These are phyloP conservation scores for Lepidocolaptes lacrymiger DNA, from an alignment of 2,797 vertebrate genomes.

Conservation along the genomic window DNA sequence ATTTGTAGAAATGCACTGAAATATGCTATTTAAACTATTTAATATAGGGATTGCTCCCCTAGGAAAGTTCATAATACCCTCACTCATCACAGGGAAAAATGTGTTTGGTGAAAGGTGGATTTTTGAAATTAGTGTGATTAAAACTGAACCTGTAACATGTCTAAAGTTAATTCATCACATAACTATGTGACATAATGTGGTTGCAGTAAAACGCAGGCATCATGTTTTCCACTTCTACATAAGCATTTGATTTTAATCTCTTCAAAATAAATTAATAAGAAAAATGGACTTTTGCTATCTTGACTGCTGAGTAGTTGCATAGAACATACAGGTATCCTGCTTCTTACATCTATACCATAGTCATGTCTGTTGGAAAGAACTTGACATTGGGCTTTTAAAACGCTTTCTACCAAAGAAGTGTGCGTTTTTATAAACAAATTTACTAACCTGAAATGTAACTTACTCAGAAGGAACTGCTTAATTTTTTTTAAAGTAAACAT, in stretches of 20 bases:
- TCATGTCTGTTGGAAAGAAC: neutral
- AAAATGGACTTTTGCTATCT: neutral
- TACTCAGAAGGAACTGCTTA: neutral
- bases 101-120: neutral
- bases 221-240: neutral
- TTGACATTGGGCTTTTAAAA: neutral
- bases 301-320: neutral
- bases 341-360: neutral
- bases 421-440: neutral
- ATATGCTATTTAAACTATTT: neutral
- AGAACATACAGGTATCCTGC: neutral
- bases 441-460: neutral
- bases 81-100: neutral
- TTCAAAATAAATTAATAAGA: neutral
- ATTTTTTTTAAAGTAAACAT: neutral
- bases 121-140: neutral
- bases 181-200: accelerated
- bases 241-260: neutral
- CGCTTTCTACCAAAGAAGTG: neutral
- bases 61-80: neutral
- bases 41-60: neutral
- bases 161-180: neutral
- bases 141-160: neutral
- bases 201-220: neutral
- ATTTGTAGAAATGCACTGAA: neutral